phyloP scores from a whole-genome alignment of 2,888 invertebrate genomes.

The Bibio marci region DNA sequence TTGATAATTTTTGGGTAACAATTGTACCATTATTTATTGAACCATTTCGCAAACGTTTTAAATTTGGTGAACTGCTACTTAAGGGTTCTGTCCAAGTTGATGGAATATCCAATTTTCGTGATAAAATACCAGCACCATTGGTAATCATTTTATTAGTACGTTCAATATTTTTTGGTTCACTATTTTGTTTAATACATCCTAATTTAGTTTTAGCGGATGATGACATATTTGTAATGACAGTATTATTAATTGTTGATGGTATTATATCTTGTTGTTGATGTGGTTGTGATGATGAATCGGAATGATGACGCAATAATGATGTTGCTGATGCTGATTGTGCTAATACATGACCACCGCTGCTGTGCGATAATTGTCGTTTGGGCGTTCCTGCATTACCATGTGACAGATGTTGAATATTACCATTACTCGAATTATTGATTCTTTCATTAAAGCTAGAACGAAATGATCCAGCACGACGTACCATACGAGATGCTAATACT shows the following conservation, averaged over 20 bases:
- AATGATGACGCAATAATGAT: slow-evolving; percentile 21
- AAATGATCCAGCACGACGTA: slow-evolving; percentile 47
- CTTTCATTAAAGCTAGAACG: slow-evolving; percentile 28
- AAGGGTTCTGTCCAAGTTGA: slow-evolving; percentile 16
- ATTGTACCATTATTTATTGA: background rate
- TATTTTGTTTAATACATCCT: slow-evolving; percentile 15
- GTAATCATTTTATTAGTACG: too few relatives aligned
- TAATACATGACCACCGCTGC: slow-evolving; percentile 23
- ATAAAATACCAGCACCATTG: too few relatives aligned
- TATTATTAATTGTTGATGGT: too few relatives aligned
- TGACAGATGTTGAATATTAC: slow-evolving; percentile 11
- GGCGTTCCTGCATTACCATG: slow-evolving; percentile 15
- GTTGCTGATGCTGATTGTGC: slow-evolving; percentile 36
- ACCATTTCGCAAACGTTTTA: slow-evolving; percentile 10
- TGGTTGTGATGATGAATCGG: slow-evolving; percentile 20
- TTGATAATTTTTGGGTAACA: background rate
- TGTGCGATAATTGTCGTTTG: slow-evolving; percentile 26
- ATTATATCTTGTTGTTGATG: slow-evolving; percentile 10
- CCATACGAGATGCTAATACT: slow-evolving; percentile 50
- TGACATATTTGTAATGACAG: too few relatives aligned
- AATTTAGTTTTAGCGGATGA: slow-evolving; percentile 1
- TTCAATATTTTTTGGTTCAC: slow-evolving; percentile 1
- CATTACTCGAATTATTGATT: too few relatives aligned
- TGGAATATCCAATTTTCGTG: slow-evolving; percentile 11
- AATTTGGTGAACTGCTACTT: slow-evolving; percentile 15